Evolutionary conservation across 2,888 invertebrate species (phyloP).

Genomic region (Chironomus tentans): DNA sequence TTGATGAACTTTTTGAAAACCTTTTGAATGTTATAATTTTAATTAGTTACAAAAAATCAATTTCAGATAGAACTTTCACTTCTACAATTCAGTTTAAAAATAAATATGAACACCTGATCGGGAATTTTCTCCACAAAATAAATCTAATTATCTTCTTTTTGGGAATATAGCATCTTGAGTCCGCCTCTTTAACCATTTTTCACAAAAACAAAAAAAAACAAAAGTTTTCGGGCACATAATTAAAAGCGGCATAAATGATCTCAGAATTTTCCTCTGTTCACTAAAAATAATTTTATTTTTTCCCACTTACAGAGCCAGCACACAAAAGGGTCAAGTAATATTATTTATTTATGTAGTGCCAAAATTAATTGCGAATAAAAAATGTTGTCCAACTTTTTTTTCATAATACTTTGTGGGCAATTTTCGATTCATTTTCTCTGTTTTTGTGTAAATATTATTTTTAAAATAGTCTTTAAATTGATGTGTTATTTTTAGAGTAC

Average conservation of each 20-base stretch:
- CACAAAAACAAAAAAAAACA: too few species aligned
- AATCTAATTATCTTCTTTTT: too few species aligned
- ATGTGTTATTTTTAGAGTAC: not conserved
- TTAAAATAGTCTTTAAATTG: not conserved
- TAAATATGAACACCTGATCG: too few species aligned
- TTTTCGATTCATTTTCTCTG: not conserved
- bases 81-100: too few species aligned
- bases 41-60: too few species aligned
- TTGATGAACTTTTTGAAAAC: too few species aligned
- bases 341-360: not conserved
- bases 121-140: too few species aligned
- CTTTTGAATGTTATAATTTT: too few species aligned
- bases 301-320: not conserved
- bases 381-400: not conserved
- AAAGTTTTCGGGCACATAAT: too few species aligned
- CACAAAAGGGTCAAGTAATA: not conserved
- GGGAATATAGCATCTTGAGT: too few species aligned
- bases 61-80: too few species aligned
- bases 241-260: not conserved
- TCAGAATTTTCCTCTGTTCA: not conserved
- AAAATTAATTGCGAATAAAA: not conserved
- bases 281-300: not conserved
- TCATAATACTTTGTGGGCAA: not conserved
- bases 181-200: too few species aligned
- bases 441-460: not conserved